These are phyloP conservation scores for Oryzias sinensis DNA, from an alignment of 2,797 vertebrate species.

Conservation along the genomic window DNA sequence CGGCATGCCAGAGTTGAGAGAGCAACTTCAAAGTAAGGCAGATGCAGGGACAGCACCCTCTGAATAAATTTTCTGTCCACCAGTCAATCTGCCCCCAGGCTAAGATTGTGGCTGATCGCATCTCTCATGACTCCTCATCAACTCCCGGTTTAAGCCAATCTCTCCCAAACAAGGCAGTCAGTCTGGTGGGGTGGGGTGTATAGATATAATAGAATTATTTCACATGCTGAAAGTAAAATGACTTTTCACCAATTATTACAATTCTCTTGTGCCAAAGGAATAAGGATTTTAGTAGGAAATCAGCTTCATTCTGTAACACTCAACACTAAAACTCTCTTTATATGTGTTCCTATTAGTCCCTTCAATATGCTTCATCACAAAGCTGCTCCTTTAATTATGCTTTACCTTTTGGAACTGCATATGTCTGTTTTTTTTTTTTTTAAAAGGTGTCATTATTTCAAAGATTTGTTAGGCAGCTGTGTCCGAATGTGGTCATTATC, in stretches of 20 bases:
- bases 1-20: slow-evolving; percentile 72
- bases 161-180: slow-evolving; percentile 45
- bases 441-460: slow-evolving; percentile 48
- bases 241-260: slow-evolving; percentile 7
- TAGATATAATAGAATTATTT: slow-evolving; percentile 20
- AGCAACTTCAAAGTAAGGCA: slow-evolving; percentile 82
- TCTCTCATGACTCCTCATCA: slow-evolving; percentile 79
- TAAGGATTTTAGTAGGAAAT: slow-evolving; percentile 23
- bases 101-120: slow-evolving; percentile 79
- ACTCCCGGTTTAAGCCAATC: slow-evolving; percentile 67
- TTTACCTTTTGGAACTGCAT: not conserved
- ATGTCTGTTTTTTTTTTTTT: slow-evolving; percentile 38
- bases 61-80: slow-evolving; percentile 82
- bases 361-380: slow-evolving; percentile 10
- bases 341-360: not conserved
- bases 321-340: too few relatives aligned
- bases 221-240: slow-evolving; percentile 6
- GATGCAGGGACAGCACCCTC: slow-evolving; percentile 78
- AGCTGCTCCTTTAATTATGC: slow-evolving; percentile 2
- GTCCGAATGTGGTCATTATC: slow-evolving; percentile 53
- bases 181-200: not conserved
- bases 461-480: slow-evolving; percentile 45
- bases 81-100: slow-evolving; percentile 80
- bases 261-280: slow-evolving; percentile 1
- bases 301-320: not conserved